phyloP scores from a whole-genome alignment of 2,888 invertebrate genomes.

The Apodemia zela region DNA sequence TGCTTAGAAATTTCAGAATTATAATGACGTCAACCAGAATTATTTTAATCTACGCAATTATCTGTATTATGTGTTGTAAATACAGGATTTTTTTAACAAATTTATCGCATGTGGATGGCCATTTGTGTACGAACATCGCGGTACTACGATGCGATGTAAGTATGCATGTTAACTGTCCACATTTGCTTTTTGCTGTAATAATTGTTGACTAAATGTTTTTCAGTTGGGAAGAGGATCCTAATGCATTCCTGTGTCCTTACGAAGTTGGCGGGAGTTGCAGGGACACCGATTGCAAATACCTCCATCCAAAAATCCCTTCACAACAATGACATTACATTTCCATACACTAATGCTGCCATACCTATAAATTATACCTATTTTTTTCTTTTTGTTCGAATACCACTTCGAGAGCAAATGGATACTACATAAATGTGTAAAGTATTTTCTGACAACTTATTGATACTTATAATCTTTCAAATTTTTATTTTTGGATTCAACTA shows the following conservation, averaged over 20 bases:
- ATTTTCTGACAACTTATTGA: conserved; percentile 40
- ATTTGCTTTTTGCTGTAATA: conserved; percentile 27
- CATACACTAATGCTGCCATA: conserved; percentile 44
- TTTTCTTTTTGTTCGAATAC: conserved; percentile 29
- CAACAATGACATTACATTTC: conserved; percentile 49
- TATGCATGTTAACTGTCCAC: conserved; percentile 56
- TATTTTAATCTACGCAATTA: not conserved
- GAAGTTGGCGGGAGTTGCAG: conserved; percentile 74
- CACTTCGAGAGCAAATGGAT: conserved; percentile 46
- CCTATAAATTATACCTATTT: conserved; percentile 44
- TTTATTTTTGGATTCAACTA: conserved; percentile 21
- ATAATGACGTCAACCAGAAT: not conserved
- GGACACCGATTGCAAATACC: conserved; percentile 73
- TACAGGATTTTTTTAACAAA: not conserved
- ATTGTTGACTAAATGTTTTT: conserved; percentile 43
- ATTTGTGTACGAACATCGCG: conserved; percentile 54
- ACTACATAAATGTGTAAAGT: conserved; percentile 68
- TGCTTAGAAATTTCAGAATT: conserved; percentile 6
- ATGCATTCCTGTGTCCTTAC: conserved; percentile 73
- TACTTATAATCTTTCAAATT: conserved; percentile 15
- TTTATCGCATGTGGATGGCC: conserved; percentile 44
- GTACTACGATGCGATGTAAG: conserved; percentile 55
- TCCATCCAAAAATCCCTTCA: conserved; percentile 54
- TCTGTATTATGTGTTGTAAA: not conserved
- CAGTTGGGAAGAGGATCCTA: conserved; percentile 73